A percentile compares a stretch with the other conserved stretches of the same genome.
phyloP scores from a whole-genome alignment of 2,113 vertebrate genomes.

The Oncorhynchus gorbuscha region DNA sequence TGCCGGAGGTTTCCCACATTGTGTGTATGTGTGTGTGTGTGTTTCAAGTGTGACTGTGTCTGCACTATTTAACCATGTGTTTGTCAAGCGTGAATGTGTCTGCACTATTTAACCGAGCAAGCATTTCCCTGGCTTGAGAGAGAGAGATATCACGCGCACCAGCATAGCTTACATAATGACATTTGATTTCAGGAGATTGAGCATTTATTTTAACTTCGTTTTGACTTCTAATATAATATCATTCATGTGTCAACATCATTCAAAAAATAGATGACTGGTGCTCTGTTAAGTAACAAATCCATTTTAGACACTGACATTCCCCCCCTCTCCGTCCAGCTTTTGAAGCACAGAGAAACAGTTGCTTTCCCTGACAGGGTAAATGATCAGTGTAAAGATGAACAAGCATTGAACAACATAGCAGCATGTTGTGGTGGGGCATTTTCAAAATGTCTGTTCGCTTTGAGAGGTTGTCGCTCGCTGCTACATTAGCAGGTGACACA shows the following conservation, averaged over 20 bases:
- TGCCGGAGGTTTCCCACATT: too few species aligned
- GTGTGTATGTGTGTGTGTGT: too few species aligned
- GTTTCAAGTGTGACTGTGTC: too few species aligned
- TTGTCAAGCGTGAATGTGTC: too few species aligned
- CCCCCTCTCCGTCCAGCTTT: background rate
- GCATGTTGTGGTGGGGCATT: background rate
- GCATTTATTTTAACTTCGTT: conserved; percentile 36
- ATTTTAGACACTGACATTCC: background rate
- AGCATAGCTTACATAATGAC: conserved; percentile 29
- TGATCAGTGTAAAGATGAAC: background rate
- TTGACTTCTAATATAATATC: conserved; percentile 41
- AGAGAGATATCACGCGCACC: conserved; percentile 6
- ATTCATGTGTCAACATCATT: conserved; percentile 25
- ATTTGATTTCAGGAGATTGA: conserved; percentile 53
- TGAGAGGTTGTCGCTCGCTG: background rate
- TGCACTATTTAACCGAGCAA: conserved; percentile 34
- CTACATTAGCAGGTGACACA: background rate
- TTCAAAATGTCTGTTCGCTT: conserved; percentile 2
- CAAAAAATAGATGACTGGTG: conserved; percentile 20
- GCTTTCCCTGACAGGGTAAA: conserved; percentile 8
- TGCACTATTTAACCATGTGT: conserved; percentile 23
- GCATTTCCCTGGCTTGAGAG: conserved; percentile 1
- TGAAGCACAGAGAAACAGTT: background rate
- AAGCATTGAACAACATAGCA: background rate
- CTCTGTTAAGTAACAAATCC: conserved; percentile 17